A percentile compares a stretch with the other conserved stretches of the same genome.
Conservation (phyloP, 2,797 vertebrate genomes). For the Moxostoma hubbsi region DNA sequence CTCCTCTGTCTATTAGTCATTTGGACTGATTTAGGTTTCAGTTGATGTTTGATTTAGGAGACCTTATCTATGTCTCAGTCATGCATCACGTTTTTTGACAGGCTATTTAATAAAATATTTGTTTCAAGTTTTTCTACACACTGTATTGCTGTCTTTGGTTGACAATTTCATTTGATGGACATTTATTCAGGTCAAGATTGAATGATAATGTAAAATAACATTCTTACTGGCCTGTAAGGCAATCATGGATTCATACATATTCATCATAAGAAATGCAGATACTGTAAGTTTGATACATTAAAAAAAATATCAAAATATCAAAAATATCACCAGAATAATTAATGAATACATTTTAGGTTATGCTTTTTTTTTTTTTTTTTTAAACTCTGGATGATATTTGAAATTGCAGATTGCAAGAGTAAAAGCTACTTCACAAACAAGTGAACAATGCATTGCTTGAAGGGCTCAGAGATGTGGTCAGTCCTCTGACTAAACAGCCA, state of each 20-base stretch:
- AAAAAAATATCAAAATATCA: too few relatives aligned
- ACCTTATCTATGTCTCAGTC: conserved; percentile 11
- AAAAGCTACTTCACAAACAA: conserved; percentile 16
- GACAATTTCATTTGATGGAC: conserved; percentile 16
- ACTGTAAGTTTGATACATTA: conserved; percentile 28
- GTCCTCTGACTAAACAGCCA: conserved; percentile 37
- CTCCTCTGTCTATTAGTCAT: conserved; percentile 33
- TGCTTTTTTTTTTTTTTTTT: too few relatives aligned
- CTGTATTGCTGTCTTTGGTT: too few relatives aligned
- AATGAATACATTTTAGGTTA: too few relatives aligned
- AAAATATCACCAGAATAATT: not conserved
- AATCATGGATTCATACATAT: conserved; percentile 38
- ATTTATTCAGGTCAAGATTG: conserved; percentile 26
- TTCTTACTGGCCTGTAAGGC: not conserved
- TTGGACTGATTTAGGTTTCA: conserved; percentile 31
- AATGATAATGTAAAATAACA: conserved; percentile 37
- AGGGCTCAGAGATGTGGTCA: conserved; percentile 32
- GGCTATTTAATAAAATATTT: too few relatives aligned
- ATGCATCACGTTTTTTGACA: not conserved
- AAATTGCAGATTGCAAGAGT: not conserved
- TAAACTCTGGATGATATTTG: too few relatives aligned
- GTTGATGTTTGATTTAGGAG: conserved; percentile 5
- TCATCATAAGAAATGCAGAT: conserved; percentile 43
- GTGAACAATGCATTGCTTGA: conserved; percentile 5
- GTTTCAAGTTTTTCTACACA: too few relatives aligned